These are phyloP conservation scores for Aphelenchoides fujianensis DNA, from an alignment of 1,140 invertebrate species.

Conservation along the genomic window DNA sequence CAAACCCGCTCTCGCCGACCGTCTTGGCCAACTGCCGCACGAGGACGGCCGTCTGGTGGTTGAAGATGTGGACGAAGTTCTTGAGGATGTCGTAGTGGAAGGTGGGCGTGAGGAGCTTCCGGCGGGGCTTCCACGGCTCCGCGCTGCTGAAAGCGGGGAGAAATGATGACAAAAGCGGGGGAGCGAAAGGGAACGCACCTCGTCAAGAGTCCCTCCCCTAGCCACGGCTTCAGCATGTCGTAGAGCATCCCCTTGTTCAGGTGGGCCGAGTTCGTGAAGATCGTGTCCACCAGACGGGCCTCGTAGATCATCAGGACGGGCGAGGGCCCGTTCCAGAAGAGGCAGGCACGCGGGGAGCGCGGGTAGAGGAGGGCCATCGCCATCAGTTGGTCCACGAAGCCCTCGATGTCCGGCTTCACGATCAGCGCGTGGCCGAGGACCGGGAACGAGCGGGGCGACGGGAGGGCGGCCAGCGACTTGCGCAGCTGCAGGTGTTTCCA, in stretches of 20 bases:
- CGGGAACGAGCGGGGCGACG: constrained; percentile 44
- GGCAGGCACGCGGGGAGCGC: constrained; percentile 35
- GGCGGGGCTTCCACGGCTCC: constrained; percentile 74
- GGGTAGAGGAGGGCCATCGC: constrained; percentile 50
- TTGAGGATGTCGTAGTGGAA: constrained; percentile 86
- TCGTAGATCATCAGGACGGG: constrained; percentile 54
- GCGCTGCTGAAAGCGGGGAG: constrained; percentile 70
- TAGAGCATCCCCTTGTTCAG: constrained; percentile 77
- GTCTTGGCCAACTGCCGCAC: constrained; percentile 67
- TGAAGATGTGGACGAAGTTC: constrained; percentile 78
- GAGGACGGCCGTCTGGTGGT: constrained; percentile 72
- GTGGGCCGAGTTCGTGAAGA: constrained; percentile 72
- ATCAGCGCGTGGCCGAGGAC: constrained; percentile 41
- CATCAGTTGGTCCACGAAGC: constrained; percentile 44
- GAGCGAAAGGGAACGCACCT: constrained; percentile 63
- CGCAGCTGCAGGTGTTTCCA: constrained; percentile 38
- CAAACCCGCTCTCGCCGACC: not conserved
- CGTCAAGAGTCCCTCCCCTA: constrained; percentile 79
- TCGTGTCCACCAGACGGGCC: constrained; percentile 66
- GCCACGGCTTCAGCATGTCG: constrained; percentile 73
- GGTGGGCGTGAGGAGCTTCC: constrained; percentile 83
- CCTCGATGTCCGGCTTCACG: constrained; percentile 44
- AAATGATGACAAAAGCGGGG: not conserved
- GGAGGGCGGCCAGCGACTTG: constrained; percentile 21
- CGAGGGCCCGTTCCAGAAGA: constrained; percentile 32